Evolutionary conservation across 2,797 vertebrate species (phyloP).

Genomic region (Avahi laniger): DNA sequence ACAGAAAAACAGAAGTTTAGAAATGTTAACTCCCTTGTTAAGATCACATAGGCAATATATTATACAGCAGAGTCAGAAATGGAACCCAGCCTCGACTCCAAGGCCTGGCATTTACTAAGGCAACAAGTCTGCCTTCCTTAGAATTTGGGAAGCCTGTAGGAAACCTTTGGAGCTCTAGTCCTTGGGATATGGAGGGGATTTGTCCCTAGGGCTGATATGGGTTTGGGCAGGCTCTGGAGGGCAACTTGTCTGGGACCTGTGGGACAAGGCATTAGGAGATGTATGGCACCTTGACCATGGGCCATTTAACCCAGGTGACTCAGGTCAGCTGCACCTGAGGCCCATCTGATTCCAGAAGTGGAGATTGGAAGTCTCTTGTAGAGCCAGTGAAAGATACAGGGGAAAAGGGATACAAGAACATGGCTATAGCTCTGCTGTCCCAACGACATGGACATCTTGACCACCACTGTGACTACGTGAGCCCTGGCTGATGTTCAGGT

Average conservation of each 20-base stretch:
- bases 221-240: not conserved
- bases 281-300: not conserved
- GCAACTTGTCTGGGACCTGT: not conserved
- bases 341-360: not conserved
- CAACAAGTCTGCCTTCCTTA: not conserved
- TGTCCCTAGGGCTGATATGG: not conserved
- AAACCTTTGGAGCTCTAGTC: not conserved
- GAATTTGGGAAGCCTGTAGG: not conserved
- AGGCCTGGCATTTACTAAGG: not conserved
- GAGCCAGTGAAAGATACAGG: not conserved
- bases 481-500: not conserved
- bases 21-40: not conserved
- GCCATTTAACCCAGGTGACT: not conserved
- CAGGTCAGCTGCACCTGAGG: not conserved
- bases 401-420: not conserved
- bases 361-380: not conserved
- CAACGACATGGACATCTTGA: not conserved
- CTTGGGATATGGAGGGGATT: not conserved
- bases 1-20: not conserved
- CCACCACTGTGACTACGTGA: not conserved
- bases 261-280: not conserved
- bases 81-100: not conserved
- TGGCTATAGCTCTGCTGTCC: not conserved
- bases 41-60: not conserved
- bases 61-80: not conserved